A percentile compares a stretch with the other conserved stretches of the same genome.
Evolutionary conservation across 1,140 invertebrate genomes (phyloP).

Genomic region (Drosophila varians): DNA sequence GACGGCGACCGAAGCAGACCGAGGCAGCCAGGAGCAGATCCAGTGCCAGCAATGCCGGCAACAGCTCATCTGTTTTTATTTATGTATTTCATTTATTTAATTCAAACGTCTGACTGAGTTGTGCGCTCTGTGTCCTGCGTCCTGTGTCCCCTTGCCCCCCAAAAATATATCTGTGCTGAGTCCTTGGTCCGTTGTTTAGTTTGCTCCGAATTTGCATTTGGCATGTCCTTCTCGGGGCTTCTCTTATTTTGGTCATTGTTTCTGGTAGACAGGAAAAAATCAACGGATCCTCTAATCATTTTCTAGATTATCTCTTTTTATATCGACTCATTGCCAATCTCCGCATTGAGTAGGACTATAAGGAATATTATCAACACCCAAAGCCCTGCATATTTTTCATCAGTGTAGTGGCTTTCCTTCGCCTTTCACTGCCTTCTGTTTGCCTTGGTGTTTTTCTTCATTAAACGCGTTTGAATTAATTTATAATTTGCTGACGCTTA

Average conservation of each 20-base stretch:
- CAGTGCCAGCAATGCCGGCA: not conserved
- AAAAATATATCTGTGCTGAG: not conserved
- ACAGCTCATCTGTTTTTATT: conserved; percentile 67
- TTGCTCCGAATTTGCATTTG: conserved; percentile 46
- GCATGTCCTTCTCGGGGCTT: conserved; percentile 21
- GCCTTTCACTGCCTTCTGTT: conserved; percentile 21
- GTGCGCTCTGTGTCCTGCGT: conserved; percentile 13
- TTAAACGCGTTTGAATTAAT: conserved; percentile 79
- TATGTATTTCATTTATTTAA: conserved; percentile 81
- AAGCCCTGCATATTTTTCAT: not conserved
- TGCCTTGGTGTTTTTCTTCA: conserved; percentile 71
- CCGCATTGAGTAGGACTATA: too few species aligned
- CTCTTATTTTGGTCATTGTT: not conserved
- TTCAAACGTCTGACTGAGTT: conserved; percentile 61
- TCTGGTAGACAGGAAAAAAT: conserved; percentile 4
- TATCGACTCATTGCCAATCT: too few species aligned
- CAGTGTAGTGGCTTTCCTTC: conserved; percentile 9
- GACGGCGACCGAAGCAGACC: too few species aligned
- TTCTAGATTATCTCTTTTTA: not conserved
- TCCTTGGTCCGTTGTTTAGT: conserved; percentile 23
- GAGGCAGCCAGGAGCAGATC: not conserved
- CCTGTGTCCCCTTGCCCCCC: conserved; percentile 21
- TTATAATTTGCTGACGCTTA: conserved; percentile 78
- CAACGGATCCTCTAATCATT: not conserved
- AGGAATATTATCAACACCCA: too few species aligned